Evolutionary conservation across 2,888 invertebrate genomes (phyloP).

Genomic region (Lobophora halterata): DNA sequence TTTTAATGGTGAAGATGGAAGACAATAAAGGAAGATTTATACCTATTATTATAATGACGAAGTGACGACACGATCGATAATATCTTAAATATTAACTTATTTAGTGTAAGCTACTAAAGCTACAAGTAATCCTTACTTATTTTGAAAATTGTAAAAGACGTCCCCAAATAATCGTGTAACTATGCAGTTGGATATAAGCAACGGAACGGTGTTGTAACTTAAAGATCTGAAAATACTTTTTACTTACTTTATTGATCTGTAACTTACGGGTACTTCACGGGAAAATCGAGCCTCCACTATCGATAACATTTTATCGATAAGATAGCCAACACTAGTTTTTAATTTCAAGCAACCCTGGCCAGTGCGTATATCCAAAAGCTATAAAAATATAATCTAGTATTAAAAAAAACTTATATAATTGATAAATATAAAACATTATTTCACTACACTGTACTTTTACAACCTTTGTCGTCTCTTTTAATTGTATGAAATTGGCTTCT

Average conservation of each 20-base stretch:
- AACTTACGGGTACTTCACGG: slow-evolving; percentile 15
- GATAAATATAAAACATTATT: slow-evolving; percentile 17
- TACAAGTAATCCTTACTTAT: slow-evolving; percentile 45
- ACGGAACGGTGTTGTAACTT: slow-evolving; percentile 13
- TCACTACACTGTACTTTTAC: no score
- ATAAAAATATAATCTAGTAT: slow-evolving; percentile 20
- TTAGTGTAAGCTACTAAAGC: slow-evolving; percentile 64
- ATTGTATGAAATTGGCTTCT: no score
- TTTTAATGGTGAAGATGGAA: slow-evolving; percentile 72
- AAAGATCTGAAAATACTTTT: slow-evolving; percentile 15
- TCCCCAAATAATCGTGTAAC: slow-evolving; percentile 40
- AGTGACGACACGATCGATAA: slow-evolving; percentile 66
- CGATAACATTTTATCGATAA: slow-evolving; percentile 23
- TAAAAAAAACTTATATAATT: slow-evolving; percentile 5
- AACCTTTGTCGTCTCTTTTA: no score
- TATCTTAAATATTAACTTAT: slow-evolving; percentile 71
- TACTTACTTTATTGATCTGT: slow-evolving; percentile 6
- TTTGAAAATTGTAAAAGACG: slow-evolving; percentile 47
- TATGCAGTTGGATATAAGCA: slow-evolving; percentile 41
- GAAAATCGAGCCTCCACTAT: slow-evolving; percentile 15
- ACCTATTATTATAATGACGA: slow-evolving; percentile 74
- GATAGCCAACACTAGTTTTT: slow-evolving; percentile 19
- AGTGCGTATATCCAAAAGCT: slow-evolving; percentile 27
- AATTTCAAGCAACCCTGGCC: slow-evolving; percentile 10
- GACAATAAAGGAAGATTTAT: slow-evolving; percentile 80